Conservation (phyloP, 2,113 vertebrate species). For the Ceyx cyanopectus region DNA sequence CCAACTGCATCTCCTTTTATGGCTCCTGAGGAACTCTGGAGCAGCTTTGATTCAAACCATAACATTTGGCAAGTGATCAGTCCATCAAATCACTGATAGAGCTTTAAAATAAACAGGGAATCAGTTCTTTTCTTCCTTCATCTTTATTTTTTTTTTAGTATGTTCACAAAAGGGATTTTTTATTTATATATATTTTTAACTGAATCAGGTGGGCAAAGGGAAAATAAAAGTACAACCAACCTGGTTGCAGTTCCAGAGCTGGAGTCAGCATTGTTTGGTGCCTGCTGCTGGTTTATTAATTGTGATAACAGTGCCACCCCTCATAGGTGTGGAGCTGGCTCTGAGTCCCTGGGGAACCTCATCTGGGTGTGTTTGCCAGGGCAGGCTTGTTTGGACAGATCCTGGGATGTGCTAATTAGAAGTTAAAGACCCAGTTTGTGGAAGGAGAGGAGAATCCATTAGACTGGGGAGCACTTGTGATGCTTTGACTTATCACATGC, state of each 20-base stretch:
- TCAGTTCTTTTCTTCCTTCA: neutral
- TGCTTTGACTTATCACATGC: conserved; percentile 40
- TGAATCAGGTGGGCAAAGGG: neutral
- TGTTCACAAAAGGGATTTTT: neutral
- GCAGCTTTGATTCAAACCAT: conserved; percentile 28
- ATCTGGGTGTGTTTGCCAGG: conserved; percentile 57
- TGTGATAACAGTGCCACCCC: neutral
- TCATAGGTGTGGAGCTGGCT: conserved; percentile 38
- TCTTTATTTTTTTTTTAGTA: neutral
- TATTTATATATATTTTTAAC: neutral
- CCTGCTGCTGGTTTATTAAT: conserved; percentile 14
- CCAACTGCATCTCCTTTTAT: neutral
- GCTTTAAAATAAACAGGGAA: conserved; percentile 33
- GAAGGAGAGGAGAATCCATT: conserved; percentile 27
- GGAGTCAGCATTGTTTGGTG: neutral
- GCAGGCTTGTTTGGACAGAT: conserved; percentile 63
- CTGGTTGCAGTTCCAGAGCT: neutral
- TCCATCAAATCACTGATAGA: conserved; percentile 4
- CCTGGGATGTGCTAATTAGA: conserved; percentile 65
- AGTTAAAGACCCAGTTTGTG: conserved; percentile 61
- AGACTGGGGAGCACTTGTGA: conserved; percentile 32
- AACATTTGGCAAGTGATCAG: conserved; percentile 29
- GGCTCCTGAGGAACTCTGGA: neutral
- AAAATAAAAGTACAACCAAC: neutral
- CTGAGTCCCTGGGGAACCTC: conserved; percentile 7